Conservation (phyloP, 2,888 invertebrate species). For the Stomorhina lunata region DNA sequence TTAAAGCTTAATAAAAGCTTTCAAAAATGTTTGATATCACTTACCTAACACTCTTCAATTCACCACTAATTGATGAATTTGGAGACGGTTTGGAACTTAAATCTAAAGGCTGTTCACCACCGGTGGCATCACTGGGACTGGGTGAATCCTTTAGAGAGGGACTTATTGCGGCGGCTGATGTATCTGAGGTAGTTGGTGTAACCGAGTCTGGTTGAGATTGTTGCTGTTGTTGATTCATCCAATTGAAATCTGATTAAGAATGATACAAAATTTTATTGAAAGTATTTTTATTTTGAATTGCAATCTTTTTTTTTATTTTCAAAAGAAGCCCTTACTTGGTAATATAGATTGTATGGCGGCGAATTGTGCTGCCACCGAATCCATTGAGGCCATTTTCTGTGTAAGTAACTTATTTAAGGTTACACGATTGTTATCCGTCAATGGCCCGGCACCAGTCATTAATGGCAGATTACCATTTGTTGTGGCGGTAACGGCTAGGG, state of each 20-base stretch:
- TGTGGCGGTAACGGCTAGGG: slow-evolving; percentile 33
- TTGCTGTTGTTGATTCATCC: slow-evolving; percentile 69
- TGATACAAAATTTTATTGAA: neutral
- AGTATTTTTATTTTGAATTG: neutral
- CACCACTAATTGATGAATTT: slow-evolving; percentile 79
- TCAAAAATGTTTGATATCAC: too few species aligned
- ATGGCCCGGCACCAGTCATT: slow-evolving; percentile 80
- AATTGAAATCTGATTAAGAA: slow-evolving; percentile 65
- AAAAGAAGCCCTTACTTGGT: slow-evolving; percentile 72
- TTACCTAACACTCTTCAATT: slow-evolving; percentile 85
- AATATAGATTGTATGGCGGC: slow-evolving; percentile 82
- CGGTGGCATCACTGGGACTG: slow-evolving; percentile 81
- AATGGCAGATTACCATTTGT: slow-evolving; percentile 62
- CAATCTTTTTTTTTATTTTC: neutral
- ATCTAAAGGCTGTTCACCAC: slow-evolving; percentile 89
- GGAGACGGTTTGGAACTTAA: slow-evolving; percentile 89
- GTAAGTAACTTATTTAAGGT: slow-evolving; percentile 74
- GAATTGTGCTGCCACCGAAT: slow-evolving; percentile 86
- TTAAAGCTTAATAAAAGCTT: too few species aligned
- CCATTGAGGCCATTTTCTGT: slow-evolving; percentile 82
- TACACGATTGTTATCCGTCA: slow-evolving; percentile 64
- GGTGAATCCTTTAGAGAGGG: slow-evolving; percentile 80
- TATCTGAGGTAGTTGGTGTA: slow-evolving; percentile 80
- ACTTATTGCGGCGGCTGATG: slow-evolving; percentile 78
- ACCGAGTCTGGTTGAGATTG: slow-evolving; percentile 75